These are phyloP conservation scores for Listrodromus nycthemerus DNA, from an alignment of 2,888 invertebrate species.

Conservation along the genomic window DNA sequence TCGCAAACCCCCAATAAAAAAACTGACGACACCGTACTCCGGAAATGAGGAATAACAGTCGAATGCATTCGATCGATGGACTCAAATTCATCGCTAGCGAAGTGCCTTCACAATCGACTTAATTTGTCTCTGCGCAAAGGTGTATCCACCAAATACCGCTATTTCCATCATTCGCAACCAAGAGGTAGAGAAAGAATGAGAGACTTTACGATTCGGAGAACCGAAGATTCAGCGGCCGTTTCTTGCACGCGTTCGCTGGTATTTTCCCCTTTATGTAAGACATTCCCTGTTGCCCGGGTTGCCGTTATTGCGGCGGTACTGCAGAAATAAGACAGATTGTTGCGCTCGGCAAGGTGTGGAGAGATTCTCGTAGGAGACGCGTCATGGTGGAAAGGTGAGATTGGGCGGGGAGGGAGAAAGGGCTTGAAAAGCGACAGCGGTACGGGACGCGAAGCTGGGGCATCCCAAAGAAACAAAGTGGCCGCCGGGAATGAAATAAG, in stretches of 20 bases:
- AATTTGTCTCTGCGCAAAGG: background rate
- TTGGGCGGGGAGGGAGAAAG: conserved; percentile 23
- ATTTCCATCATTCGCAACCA: background rate
- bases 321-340: conserved; percentile 51
- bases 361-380: conserved; percentile 49
- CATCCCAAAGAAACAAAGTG: conserved; percentile 58
- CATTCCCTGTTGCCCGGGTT: background rate
- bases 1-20: background rate
- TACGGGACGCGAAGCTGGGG: conserved; percentile 18
- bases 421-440: conserved; percentile 40
- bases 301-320: conserved; percentile 54
- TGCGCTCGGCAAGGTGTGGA: conserved; percentile 14
- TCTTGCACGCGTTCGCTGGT: conserved; percentile 4
- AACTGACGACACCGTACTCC: background rate
- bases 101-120: background rate
- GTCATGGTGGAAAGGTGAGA: conserved; percentile 15
- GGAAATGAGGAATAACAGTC: background rate
- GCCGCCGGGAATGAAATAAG: conserved; percentile 63
- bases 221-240: conserved; percentile 33
- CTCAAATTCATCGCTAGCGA: background rate
- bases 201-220: conserved; percentile 17
- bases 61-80: background rate
- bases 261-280: background rate
- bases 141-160: background rate
- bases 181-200: background rate